These are phyloP conservation scores for Halcyon chelicuti DNA, from an alignment of 2,797 vertebrate genomes.

Conservation along the genomic window DNA sequence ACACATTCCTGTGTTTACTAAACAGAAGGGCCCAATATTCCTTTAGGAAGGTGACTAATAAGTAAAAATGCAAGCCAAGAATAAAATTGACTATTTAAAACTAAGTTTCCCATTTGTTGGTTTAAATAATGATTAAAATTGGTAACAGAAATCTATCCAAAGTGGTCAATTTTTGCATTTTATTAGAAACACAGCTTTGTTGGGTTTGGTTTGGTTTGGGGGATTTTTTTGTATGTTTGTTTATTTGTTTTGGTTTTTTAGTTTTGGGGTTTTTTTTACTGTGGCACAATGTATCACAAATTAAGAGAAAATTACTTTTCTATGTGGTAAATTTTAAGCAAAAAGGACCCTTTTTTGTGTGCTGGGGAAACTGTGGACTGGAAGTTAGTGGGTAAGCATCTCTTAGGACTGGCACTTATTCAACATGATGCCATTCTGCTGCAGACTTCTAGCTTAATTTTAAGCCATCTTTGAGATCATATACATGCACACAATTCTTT, in stretches of 20 bases:
- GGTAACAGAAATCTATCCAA: background rate
- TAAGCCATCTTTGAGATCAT: constrained; percentile 20
- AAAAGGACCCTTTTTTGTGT: background rate
- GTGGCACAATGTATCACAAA: background rate
- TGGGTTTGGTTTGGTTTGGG: too few species aligned
- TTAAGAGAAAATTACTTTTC: background rate
- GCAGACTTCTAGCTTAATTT: background rate
- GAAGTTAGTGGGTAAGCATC: background rate
- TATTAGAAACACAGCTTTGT: background rate
- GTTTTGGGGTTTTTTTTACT: background rate
- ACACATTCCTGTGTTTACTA: background rate
- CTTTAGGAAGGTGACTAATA: background rate
- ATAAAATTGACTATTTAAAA: constrained; percentile 36
- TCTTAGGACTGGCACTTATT: background rate
- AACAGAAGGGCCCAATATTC: background rate
- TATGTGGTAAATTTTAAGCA: background rate
- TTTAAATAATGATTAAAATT: constrained; percentile 8
- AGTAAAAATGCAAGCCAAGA: background rate
- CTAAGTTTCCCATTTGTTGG: background rate
- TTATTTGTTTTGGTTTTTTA: too few species aligned
- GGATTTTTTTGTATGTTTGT: too few species aligned
- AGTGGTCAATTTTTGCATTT: background rate
- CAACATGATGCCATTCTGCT: background rate
- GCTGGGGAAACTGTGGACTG: background rate
- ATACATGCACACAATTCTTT: constrained; percentile 34